Evolutionary conservation across 2,113 vertebrate species (phyloP), one percentile per base, ranked within the genome.

Genomic region (Anser cygnoides): DNA sequence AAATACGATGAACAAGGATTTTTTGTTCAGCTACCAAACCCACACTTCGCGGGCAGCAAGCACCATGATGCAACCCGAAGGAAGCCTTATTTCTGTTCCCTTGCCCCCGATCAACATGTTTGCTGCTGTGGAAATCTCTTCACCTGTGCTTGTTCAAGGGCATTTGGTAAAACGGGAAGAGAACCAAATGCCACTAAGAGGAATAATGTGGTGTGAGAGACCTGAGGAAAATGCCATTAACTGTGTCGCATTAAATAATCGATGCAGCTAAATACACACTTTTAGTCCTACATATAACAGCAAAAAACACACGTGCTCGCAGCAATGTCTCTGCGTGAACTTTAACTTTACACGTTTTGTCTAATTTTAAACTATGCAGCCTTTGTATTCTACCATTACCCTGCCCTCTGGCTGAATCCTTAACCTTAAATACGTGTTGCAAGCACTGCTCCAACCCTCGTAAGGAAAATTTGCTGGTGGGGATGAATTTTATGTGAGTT

Each of bases 391-490:
- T 17, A 13, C 3, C 21, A 75, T 28, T 50, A 43, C 49, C 84
- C 61, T 87, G 84, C 84, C 91, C 91, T 75, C 87, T 52, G 65
- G 83, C 59, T 87, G 94, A 95, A 80, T 54, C 90, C 84, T 73
- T 86, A 91, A 84, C 75, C 85, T 84, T 86, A 23, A 85, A 66
- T 62, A 93, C 0, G 5, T 81, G 57, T 88, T 73, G 79, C 84
- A 77, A 91, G 71, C 75, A 79, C 74, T 1, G 1, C 75, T 85
- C 57, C 44, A 67, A 59, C 16, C 19, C 35, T 89, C 33, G 0
- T 70, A 83, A 73, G 44, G 71, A 92, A 73, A 83, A 72, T 3
- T 58, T 83, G 75, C 84, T 91, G 55, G 21, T 61, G 59, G 87
- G 73, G 83, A 92, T 62, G 71, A 82, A 92, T 89, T 93, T 82